These are phyloP conservation scores for Cephalopterus ornatus DNA, from an alignment of 2,113 vertebrate genomes.

Conservation along the genomic window DNA sequence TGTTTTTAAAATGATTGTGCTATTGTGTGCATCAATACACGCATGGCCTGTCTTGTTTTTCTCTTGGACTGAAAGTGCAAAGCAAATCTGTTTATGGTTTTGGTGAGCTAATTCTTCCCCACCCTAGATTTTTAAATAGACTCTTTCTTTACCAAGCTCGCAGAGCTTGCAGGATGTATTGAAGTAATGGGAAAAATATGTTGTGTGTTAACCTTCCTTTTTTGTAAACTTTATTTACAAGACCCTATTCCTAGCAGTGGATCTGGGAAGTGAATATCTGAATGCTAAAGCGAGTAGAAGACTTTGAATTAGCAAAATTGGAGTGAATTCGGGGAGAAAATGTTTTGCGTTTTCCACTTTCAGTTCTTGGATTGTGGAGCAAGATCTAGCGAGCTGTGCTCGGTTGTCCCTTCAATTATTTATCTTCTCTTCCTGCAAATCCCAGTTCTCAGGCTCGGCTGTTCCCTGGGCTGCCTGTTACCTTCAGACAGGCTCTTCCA, in stretches of 20 bases:
- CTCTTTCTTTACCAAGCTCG: conserved; percentile 43
- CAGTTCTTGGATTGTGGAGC: neutral
- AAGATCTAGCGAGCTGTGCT: neutral
- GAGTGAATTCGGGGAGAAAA: neutral
- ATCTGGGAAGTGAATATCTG: neutral
- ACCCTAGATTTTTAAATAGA: conserved; percentile 52
- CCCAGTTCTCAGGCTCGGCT: neutral
- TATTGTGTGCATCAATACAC: conserved; percentile 27
- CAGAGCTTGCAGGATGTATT: conserved; percentile 23
- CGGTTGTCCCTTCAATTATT: neutral
- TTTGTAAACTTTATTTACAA: conserved; percentile 18
- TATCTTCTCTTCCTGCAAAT: neutral
- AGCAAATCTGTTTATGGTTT: conserved; percentile 64
- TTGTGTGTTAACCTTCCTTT: conserved; percentile 17
- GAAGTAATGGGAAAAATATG: conserved; percentile 50
- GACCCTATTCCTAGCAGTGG: neutral
- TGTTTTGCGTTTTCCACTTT: neutral
- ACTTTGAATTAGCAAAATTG: neutral
- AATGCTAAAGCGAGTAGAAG: neutral
- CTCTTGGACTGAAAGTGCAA: conserved; percentile 45
- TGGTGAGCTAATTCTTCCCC: conserved; percentile 64
- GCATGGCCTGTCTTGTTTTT: conserved; percentile 48
- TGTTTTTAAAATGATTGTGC: conserved; percentile 20
- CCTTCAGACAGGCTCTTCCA: neutral
- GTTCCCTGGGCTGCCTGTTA: neutral